These are phyloP conservation scores for Leptonema lineaticorne DNA, from an alignment of 1,140 invertebrate genomes.

Conservation along the genomic window DNA sequence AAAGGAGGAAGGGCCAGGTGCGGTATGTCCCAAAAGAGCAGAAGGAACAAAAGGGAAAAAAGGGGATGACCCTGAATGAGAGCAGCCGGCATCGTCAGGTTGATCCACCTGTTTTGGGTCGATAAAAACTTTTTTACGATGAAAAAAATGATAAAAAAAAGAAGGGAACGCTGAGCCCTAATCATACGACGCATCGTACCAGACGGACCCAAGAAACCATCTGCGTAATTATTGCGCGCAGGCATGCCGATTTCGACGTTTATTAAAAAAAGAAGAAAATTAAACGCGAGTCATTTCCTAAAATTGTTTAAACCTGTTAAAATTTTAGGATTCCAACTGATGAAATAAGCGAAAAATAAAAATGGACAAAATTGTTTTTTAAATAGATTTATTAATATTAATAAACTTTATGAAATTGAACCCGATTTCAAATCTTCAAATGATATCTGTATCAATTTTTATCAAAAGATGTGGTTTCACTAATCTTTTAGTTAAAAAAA, in stretches of 20 bases:
- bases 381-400: no score
- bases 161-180: background rate
- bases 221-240: conserved; percentile 31
- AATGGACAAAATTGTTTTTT: no score
- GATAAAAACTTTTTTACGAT: background rate
- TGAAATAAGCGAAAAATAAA: no score
- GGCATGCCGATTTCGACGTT: background rate
- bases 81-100: conserved; percentile 24
- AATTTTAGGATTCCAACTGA: no score
- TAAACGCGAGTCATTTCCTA: no score
- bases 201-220: conserved; percentile 16
- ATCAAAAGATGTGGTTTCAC: no score
- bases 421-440: no score
- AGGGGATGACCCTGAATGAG: conserved; percentile 7
- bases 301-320: no score
- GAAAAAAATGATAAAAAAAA: background rate
- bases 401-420: no score
- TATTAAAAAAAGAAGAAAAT: background rate
- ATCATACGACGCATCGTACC: background rate
- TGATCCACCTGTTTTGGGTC: conserved; percentile 34
- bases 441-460: no score
- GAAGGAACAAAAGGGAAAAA: no score
- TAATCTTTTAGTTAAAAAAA: no score
- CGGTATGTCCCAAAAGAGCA: background rate
- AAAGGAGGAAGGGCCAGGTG: conserved; percentile 13